These are phyloP conservation scores for Colistium nudipinnis DNA, from an alignment of 2,113 vertebrate genomes.

Conservation along the genomic window DNA sequence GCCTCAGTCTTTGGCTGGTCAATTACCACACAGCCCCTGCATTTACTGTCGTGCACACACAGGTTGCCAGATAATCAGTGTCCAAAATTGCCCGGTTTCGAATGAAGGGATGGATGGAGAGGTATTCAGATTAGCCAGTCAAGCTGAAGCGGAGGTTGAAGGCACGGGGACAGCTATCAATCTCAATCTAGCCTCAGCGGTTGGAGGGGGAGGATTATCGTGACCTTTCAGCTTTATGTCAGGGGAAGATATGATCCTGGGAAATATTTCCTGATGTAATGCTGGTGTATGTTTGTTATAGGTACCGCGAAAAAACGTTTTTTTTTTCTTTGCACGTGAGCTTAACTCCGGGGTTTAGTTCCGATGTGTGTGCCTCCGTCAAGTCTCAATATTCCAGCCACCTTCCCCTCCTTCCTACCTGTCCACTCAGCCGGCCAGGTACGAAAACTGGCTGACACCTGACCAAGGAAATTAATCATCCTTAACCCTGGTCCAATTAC, in stretches of 20 bases:
- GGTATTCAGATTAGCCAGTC: constrained; percentile 78
- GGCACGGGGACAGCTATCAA: constrained; percentile 67
- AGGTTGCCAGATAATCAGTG: constrained; percentile 77
- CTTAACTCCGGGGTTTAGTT: not conserved
- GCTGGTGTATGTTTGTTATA: constrained; percentile 21
- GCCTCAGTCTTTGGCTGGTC: constrained; percentile 77
- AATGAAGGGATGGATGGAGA: constrained; percentile 71
- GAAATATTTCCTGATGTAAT: constrained; percentile 40
- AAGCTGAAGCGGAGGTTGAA: constrained; percentile 72
- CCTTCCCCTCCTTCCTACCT: constrained; percentile 48
- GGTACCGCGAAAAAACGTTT: not conserved
- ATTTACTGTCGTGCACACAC: constrained; percentile 74
- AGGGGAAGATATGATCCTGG: constrained; percentile 56
- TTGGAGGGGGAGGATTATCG: constrained; percentile 33
- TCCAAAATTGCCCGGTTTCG: constrained; percentile 71
- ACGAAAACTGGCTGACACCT: constrained; percentile 75
- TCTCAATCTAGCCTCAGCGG: constrained; percentile 64
- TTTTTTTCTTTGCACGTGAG: not conserved
- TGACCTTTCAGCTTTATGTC: constrained; percentile 61
- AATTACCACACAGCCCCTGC: constrained; percentile 79
- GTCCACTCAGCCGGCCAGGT: constrained; percentile 67
- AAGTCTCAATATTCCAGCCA: constrained; percentile 48
- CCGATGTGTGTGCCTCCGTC: not conserved
- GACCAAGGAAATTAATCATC: constrained; percentile 84
- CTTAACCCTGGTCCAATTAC: constrained; percentile 84